phyloP scores from a whole-genome alignment of 2,888 invertebrate species.

The Andrena bucephala region DNA sequence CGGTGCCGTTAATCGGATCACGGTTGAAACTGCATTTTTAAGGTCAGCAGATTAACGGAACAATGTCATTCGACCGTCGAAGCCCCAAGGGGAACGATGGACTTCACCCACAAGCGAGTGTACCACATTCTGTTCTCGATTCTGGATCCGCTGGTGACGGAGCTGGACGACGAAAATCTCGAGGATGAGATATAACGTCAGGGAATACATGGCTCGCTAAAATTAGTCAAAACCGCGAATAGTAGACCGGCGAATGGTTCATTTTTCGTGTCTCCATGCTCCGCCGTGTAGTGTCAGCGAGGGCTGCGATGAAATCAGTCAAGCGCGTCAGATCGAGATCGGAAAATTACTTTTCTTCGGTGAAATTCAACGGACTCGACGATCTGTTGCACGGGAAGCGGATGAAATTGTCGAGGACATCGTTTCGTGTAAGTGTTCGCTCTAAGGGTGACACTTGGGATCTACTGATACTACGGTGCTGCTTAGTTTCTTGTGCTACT shows the following conservation, averaged over 20 bases:
- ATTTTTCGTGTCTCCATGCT: neutral
- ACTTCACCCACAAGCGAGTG: constrained; percentile 80
- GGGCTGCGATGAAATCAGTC: constrained; percentile 41
- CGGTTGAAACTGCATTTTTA: constrained; percentile 69
- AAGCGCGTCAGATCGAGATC: constrained; percentile 66
- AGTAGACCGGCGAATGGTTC: neutral
- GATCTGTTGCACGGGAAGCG: constrained; percentile 70
- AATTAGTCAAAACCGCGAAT: neutral
- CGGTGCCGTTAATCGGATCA: constrained; percentile 77
- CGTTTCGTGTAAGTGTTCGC: constrained; percentile 71
- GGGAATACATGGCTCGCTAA: neutral
- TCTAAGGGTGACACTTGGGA: neutral
- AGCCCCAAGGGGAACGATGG: constrained; percentile 75
- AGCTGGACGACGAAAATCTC: constrained; percentile 66
- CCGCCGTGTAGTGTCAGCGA: neutral
- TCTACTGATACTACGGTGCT: neutral
- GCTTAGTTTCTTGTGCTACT: neutral
- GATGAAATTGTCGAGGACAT: constrained; percentile 68
- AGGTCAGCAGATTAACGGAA: constrained; percentile 76
- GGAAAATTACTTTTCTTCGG: constrained; percentile 62
- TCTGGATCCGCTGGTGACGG: constrained; percentile 68
- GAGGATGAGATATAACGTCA: constrained; percentile 66
- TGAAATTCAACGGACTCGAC: constrained; percentile 73
- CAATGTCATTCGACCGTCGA: constrained; percentile 70
- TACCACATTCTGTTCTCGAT: constrained; percentile 78